Evolutionary conservation across 2,113 vertebrate genomes (phyloP).

Genomic region (Brienomyrus longianalis): DNA sequence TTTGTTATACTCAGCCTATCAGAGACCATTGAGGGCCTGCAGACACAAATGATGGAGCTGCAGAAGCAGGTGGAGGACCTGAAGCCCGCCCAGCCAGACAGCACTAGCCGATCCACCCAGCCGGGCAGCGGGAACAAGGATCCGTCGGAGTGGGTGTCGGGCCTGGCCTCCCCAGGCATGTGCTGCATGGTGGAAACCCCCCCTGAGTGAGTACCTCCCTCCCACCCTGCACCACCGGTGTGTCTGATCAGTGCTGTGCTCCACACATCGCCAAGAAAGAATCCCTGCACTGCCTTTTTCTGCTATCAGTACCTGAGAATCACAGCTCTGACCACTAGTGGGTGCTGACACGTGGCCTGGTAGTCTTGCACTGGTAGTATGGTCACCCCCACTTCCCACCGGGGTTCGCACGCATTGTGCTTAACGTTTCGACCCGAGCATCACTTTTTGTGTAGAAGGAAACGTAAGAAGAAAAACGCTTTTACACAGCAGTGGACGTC

Average conservation of each 20-base stretch:
- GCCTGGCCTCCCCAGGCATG: conserved; percentile 61
- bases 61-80: conserved; percentile 81
- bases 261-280: neutral
- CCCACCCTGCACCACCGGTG: neutral
- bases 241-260: neutral
- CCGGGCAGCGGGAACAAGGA: conserved; percentile 60
- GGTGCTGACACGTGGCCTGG: neutral
- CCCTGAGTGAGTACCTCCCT: neutral
- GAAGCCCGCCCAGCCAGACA: conserved; percentile 54
- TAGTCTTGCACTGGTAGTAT: neutral
- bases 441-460: neutral
- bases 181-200: conserved; percentile 68
- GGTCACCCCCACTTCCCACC: neutral
- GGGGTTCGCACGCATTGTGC: neutral
- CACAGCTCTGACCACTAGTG: neutral
- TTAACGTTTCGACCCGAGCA: neutral
- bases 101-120: conserved; percentile 43
- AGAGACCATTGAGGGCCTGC: conserved; percentile 78
- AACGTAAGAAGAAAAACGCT: neutral
- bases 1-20: conserved; percentile 65
- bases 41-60: conserved; percentile 76
- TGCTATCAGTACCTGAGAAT: neutral
- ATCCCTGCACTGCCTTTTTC: neutral
- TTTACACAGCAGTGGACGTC: neutral
- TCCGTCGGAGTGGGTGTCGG: neutral